Evolutionary conservation across 2,888 invertebrate genomes (phyloP).

Genomic region (Plagodis pulveraria): DNA sequence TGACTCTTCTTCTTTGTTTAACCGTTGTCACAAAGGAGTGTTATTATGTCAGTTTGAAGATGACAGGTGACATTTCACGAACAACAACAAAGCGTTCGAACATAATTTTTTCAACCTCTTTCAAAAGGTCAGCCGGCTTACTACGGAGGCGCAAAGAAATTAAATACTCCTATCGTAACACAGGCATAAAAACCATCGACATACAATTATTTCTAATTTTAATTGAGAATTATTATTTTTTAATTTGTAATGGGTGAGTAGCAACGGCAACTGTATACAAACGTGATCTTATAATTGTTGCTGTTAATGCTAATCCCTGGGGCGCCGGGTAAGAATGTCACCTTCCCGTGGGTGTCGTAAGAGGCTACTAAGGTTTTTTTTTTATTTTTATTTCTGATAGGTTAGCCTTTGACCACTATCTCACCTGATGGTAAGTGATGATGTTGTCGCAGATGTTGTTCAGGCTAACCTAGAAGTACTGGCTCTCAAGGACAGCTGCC

Average conservation of each 20-base stretch:
- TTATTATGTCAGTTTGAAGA: constrained; percentile 47
- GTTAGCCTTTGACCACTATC: too few relatives aligned
- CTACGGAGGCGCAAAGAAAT: constrained; percentile 38
- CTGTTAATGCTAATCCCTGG: constrained; percentile 59
- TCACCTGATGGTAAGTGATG: too few relatives aligned
- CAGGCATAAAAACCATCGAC: constrained; percentile 8
- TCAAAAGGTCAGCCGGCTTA: constrained; percentile 63
- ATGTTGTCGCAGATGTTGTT: too few relatives aligned
- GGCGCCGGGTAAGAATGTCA: too few relatives aligned
- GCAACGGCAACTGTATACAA: constrained; percentile 47
- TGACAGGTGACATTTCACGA: constrained; percentile 74
- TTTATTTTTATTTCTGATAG: too few relatives aligned
- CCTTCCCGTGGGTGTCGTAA: too few relatives aligned
- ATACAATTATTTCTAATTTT: constrained; percentile 9
- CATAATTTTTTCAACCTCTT: constrained; percentile 56
- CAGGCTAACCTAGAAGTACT: too few relatives aligned
- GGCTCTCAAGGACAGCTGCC: too few relatives aligned
- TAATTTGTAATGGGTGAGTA: constrained; percentile 9
- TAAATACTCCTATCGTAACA: constrained; percentile 18
- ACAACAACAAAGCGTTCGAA: constrained; percentile 45
- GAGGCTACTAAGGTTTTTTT: too few relatives aligned
- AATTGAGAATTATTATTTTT: constrained; percentile 9
- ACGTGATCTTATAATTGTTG: constrained; percentile 66
- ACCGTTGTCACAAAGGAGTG: constrained; percentile 48
- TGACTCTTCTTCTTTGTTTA: constrained; percentile 41